Evolutionary conservation across 2,113 vertebrate species (phyloP).

Genomic region (Heterochromis multidens): DNA sequence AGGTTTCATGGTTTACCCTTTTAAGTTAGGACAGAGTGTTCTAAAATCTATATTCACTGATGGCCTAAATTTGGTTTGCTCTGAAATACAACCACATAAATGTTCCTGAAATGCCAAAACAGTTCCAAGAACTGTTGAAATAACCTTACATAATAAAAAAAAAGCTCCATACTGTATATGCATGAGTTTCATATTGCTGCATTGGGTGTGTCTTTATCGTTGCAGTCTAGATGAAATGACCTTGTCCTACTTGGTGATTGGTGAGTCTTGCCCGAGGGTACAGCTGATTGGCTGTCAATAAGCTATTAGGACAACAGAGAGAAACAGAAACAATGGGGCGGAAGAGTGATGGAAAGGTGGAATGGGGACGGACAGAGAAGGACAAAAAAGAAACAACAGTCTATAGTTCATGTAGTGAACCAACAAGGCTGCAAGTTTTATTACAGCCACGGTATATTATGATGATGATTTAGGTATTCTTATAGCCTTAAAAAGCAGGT

Average conservation of each 20-base stretch:
- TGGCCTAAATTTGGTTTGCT: not conserved
- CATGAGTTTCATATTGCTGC: not conserved
- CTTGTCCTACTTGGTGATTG: slow-evolving; percentile 76
- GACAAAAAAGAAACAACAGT: not conserved
- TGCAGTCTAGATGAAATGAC: slow-evolving; percentile 47
- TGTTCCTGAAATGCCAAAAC: not conserved
- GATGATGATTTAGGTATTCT: not conserved
- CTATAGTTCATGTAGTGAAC: not conserved
- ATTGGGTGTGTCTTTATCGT: not conserved
- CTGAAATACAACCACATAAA: not conserved
- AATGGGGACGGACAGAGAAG: not conserved
- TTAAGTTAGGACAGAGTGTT: not conserved
- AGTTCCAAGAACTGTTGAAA: not conserved
- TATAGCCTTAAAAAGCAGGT: not conserved
- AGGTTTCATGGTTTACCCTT: too few species aligned
- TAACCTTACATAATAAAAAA: not conserved
- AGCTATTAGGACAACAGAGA: slow-evolving; percentile 68
- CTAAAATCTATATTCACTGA: not conserved
- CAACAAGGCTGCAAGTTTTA: not conserved
- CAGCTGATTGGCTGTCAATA: slow-evolving; percentile 75
- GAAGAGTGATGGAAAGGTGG: not conserved
- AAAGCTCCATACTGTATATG: not conserved
- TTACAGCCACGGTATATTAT: not conserved
- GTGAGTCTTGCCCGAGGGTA: slow-evolving; percentile 56
- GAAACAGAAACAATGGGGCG: not conserved